These are phyloP conservation scores for Syngnathus scovelli DNA, from an alignment of 2,113 vertebrate species.

Conservation along the genomic window DNA sequence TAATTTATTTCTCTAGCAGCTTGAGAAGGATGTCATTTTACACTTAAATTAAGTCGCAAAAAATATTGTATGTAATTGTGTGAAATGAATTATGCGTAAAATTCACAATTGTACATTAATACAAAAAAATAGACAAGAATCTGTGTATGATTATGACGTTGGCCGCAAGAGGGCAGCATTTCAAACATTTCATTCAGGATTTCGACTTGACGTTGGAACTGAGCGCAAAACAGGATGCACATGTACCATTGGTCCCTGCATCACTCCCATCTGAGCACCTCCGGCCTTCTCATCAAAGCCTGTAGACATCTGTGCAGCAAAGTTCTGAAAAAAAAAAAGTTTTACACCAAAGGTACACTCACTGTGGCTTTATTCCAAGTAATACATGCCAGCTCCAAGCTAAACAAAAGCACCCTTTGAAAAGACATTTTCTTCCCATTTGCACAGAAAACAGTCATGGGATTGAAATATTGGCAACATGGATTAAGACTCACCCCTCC, in stretches of 20 bases:
- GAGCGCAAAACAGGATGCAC: background rate
- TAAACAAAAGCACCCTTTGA: background rate
- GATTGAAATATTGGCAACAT: background rate
- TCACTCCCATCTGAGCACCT: conserved; percentile 83
- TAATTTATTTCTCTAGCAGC: background rate
- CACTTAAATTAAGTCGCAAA: background rate
- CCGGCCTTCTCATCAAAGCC: conserved; percentile 92
- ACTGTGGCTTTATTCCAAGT: background rate
- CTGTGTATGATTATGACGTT: background rate
- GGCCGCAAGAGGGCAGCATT: conserved; percentile 49
- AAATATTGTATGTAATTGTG: no score
- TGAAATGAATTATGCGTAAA: background rate
- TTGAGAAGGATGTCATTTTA: background rate
- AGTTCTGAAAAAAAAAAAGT: conserved; percentile 71
- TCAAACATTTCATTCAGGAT: background rate
- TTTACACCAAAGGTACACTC: background rate
- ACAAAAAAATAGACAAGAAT: background rate
- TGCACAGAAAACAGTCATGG: background rate
- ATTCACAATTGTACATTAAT: background rate
- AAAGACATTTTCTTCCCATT: background rate
- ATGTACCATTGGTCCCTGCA: conserved; percentile 92
- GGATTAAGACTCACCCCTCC: conserved; percentile 78
- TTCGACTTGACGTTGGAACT: background rate
- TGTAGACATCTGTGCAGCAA: conserved; percentile 88
- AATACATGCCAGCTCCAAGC: background rate